Evolutionary conservation across 2,888 invertebrate genomes (phyloP).

Genomic region (Phyto melanocephala): DNA sequence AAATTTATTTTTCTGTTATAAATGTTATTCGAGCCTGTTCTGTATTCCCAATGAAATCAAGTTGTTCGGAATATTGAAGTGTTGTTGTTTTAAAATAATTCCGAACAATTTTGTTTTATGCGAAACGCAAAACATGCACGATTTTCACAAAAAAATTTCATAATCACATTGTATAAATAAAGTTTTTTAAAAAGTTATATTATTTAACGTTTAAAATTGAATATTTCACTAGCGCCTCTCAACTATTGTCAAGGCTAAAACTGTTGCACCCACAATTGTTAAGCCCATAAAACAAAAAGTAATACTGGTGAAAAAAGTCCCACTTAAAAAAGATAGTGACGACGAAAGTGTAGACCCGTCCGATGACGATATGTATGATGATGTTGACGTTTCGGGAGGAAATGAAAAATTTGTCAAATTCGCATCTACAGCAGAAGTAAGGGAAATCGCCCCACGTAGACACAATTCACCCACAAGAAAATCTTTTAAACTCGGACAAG

Average conservation of each 20-base stretch:
- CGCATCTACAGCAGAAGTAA: constrained; percentile 78
- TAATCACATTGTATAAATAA: too few species aligned
- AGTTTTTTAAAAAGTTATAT: too few species aligned
- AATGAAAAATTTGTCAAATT: constrained; percentile 78
- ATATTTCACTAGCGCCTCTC: constrained; percentile 61
- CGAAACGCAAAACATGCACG: too few species aligned
- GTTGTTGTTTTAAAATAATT: too few species aligned
- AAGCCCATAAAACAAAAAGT: constrained; percentile 75
- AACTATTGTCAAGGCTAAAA: constrained; percentile 71
- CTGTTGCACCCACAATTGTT: constrained; percentile 55
- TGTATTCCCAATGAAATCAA: too few species aligned
- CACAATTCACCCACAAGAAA: constrained; percentile 44
- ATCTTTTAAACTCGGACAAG: constrained; percentile 45
- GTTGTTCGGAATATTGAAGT: too few species aligned
- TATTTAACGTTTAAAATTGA: not conserved
- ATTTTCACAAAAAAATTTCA: too few species aligned
- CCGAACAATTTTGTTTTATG: too few species aligned
- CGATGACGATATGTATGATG: constrained; percentile 65
- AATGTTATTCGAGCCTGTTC: too few species aligned
- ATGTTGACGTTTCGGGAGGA: constrained; percentile 59
- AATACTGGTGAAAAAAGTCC: constrained; percentile 77
- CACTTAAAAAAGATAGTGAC: constrained; percentile 74
- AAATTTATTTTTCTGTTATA: too few species aligned
- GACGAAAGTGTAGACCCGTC: constrained; percentile 69
- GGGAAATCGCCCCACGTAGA: constrained; percentile 75